Evolutionary conservation across 1,140 invertebrate genomes (phyloP).

Genomic region (Zaprionus inermis): DNA sequence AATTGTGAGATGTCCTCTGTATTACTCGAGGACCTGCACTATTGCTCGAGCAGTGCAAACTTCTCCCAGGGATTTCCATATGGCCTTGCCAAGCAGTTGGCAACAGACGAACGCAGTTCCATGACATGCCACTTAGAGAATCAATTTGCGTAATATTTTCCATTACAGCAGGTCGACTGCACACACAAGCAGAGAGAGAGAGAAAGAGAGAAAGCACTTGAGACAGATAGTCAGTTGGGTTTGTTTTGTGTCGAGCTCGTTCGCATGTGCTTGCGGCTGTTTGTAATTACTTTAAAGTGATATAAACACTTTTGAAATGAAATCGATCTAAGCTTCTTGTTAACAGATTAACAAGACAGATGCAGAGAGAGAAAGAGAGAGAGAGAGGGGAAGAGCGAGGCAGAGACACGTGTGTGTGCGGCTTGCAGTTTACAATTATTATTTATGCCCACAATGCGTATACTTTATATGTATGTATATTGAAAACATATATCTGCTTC

Average conservation of each 20-base stretch:
- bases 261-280: constrained; percentile 68
- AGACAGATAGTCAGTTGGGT: constrained; percentile 27
- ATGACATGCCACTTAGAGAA: constrained; percentile 56
- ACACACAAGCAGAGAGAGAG: constrained; percentile 9
- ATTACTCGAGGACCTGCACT: not conserved
- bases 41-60: not conserved
- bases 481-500: constrained; percentile 48
- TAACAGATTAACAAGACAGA: constrained; percentile 74
- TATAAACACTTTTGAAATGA: constrained; percentile 81
- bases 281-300: constrained; percentile 83
- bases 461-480: constrained; percentile 1
- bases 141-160: constrained; percentile 63
- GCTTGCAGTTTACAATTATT: constrained; percentile 76
- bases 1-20: constrained; percentile 33
- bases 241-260: constrained; percentile 45
- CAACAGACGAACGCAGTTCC: constrained; percentile 29
- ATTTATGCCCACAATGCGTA: constrained; percentile 69
- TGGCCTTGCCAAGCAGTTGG: constrained; percentile 32
- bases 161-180: constrained; percentile 34
- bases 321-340: constrained; percentile 82
- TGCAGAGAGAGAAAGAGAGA: not conserved
- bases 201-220: not conserved
- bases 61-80: constrained; percentile 27
- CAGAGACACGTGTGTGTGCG: constrained; percentile 17
- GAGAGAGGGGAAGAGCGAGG: not conserved